phyloP scores from a whole-genome alignment of 1,140 invertebrate species.

The Nephotettix cincticeps region DNA sequence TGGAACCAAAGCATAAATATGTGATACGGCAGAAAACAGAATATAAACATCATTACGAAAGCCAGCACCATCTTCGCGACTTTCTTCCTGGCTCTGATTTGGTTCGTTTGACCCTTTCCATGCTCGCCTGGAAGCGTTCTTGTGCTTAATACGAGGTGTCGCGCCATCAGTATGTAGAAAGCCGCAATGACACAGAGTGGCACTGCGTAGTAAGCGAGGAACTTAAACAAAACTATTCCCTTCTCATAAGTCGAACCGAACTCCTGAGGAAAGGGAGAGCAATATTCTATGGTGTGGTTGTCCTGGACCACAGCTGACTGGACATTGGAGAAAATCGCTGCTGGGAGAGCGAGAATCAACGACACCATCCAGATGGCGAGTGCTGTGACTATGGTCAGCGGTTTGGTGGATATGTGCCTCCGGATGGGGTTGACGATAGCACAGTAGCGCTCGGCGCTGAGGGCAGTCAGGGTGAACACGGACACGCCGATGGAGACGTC shows the following conservation, averaged over 20 bases:
- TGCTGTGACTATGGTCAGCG: conserved; percentile 54
- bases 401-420: conserved; percentile 54
- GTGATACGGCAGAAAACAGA: conserved; percentile 87
- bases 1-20: conserved; percentile 85
- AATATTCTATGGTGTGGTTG: conserved; percentile 60
- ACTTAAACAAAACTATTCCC: conserved; percentile 56
- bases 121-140: conserved; percentile 74
- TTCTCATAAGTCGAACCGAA: conserved; percentile 52
- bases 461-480: conserved; percentile 86
- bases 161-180: conserved; percentile 87
- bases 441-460: conserved; percentile 86
- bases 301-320: conserved; percentile 49
- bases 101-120: conserved; percentile 58
- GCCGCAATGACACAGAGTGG: conserved; percentile 79
- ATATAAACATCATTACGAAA: conserved; percentile 86
- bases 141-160: conserved; percentile 75
- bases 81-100: conserved; percentile 56
- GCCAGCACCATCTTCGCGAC: conserved; percentile 89
- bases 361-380: conserved; percentile 87
- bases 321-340: conserved; percentile 71
- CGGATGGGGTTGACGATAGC: conserved; percentile 86
- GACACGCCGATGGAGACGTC: conserved; percentile 90
- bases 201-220: conserved; percentile 80
- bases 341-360: conserved; percentile 73
- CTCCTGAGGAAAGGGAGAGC: conserved; percentile 62